Evolutionary conservation across 2,888 invertebrate species (phyloP), one percentile per base, ranked within the genome.

Genomic region (Brachycybe producta): DNA sequence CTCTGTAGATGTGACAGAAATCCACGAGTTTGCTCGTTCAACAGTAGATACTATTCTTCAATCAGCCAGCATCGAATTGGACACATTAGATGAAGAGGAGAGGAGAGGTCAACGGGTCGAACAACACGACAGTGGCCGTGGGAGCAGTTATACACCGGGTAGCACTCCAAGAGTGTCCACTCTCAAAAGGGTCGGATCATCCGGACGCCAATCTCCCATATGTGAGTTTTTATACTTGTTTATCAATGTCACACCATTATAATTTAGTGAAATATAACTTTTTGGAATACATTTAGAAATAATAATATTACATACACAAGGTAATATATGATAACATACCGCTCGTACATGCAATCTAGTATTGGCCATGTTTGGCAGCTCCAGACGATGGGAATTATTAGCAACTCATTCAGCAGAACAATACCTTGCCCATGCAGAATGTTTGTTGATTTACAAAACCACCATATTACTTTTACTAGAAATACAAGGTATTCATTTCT

Each of bases 41-140:
- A 39, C 26, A 11, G 38, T 39, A 7, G 39, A 39, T n/a, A 4
- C 26, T 27, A 39, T 35, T 8, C 27, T 48, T n/a, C 24, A 38
- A 17, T 38, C 39, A 2, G 48, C 35, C 5, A 48, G 35, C 27
- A 35, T 39, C 34, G 48, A 48, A 15, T 24, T 48, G 27, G 48
- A 39, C 38, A 48, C 48, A 5, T 39, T 48, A 19, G 23, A 26
- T 5, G 48, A 48, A 27, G 48, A 48, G 27, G 44, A 44, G 23
- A 44, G 32, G 17, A 28, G 44, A n/a, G n/a, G 30, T 7, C 19
- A 21, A 4, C 44, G 44, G 2, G 48, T 48, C 3, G 48, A 48
- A 23, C 48, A 48, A 28, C 48, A 48, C 17, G 48, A 48, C 39
- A 48, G 48, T 28, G 48, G 48, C 17, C 38, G 48, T 4, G 48